Evolutionary conservation across 2,113 vertebrate genomes (phyloP).

Genomic region (Ceratotherium simum): DNA sequence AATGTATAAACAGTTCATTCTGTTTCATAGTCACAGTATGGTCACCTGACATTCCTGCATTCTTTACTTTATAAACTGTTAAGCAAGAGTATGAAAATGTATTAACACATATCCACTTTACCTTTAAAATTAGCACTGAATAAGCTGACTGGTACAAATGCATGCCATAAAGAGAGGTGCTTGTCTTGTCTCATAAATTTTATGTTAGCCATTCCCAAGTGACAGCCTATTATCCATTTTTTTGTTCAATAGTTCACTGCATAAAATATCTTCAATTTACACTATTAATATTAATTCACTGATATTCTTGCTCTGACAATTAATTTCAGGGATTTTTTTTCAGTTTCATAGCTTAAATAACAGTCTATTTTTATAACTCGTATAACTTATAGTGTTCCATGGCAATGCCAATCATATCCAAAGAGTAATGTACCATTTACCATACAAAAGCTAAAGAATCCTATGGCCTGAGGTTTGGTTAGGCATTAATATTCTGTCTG

Average conservation of each 20-base stretch:
- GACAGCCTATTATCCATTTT: constrained; percentile 60
- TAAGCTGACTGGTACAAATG: constrained; percentile 50
- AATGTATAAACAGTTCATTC: constrained; percentile 18
- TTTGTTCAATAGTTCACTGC: constrained; percentile 53
- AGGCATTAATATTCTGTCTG: constrained; percentile 87
- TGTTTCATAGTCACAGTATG: constrained; percentile 2
- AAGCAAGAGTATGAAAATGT: constrained; percentile 57
- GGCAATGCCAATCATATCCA: constrained; percentile 83
- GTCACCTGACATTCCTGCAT: constrained; percentile 30
- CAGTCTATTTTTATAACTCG: constrained; percentile 62
- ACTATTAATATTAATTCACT: constrained; percentile 77
- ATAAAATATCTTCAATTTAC: constrained; percentile 76
- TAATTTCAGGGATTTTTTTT: constrained; percentile 75
- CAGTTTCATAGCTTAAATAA: constrained; percentile 79
- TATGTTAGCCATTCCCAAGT: constrained; percentile 53
- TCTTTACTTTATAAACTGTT: constrained; percentile 43
- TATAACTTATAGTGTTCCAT: constrained; percentile 73
- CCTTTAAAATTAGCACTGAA: constrained; percentile 67
- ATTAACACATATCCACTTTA: constrained; percentile 49
- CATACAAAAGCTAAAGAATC: constrained; percentile 83
- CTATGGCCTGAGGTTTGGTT: constrained; percentile 87
- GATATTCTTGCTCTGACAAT: constrained; percentile 81
- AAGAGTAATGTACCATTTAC: constrained; percentile 84
- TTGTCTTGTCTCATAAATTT: constrained; percentile 61
- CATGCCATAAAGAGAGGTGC: constrained; percentile 50